These are phyloP conservation scores for Hymenochirus boettgeri DNA, from an alignment of 2,113 vertebrate genomes.

Conservation along the genomic window DNA sequence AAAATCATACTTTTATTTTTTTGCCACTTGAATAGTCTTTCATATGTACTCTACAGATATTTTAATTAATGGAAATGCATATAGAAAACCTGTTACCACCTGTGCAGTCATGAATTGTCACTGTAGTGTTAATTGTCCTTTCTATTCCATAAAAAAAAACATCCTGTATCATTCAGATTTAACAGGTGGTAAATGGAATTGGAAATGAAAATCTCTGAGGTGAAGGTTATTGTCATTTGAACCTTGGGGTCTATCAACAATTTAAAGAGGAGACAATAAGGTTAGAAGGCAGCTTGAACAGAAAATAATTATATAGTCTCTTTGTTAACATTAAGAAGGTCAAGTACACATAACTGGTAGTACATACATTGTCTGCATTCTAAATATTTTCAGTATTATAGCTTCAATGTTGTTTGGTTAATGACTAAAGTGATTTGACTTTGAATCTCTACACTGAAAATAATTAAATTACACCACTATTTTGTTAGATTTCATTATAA, in stretches of 20 bases:
- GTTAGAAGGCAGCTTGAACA: conserved; percentile 55
- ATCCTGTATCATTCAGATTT: conserved; percentile 44
- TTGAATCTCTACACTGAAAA: conserved; percentile 38
- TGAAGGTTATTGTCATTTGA: conserved; percentile 54
- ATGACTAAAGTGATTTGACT: conserved; percentile 65
- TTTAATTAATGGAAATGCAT: conserved; percentile 25
- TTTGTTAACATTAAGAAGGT: conserved; percentile 63
- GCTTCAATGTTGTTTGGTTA: conserved; percentile 54
- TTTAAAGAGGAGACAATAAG: conserved; percentile 52
- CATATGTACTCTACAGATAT: too few relatives aligned
- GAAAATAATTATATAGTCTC: conserved; percentile 67
- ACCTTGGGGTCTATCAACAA: conserved; percentile 40
- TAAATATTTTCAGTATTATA: conserved; percentile 52
- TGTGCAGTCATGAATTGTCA: conserved; percentile 5
- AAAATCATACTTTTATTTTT: background rate
- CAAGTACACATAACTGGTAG: conserved; percentile 53
- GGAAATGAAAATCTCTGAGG: conserved; percentile 39
- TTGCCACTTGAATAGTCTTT: conserved; percentile 11
- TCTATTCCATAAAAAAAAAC: conserved; percentile 22
- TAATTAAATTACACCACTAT: background rate
- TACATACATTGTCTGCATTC: conserved; percentile 51
- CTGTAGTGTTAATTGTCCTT: background rate
- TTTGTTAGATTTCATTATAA: too few relatives aligned
- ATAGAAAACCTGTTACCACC: conserved; percentile 6
- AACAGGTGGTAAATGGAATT: conserved; percentile 42